Base-by-base conservation (phyloP, 1,140 invertebrate species). In the Pogonomyrmex californicus region DNA sequence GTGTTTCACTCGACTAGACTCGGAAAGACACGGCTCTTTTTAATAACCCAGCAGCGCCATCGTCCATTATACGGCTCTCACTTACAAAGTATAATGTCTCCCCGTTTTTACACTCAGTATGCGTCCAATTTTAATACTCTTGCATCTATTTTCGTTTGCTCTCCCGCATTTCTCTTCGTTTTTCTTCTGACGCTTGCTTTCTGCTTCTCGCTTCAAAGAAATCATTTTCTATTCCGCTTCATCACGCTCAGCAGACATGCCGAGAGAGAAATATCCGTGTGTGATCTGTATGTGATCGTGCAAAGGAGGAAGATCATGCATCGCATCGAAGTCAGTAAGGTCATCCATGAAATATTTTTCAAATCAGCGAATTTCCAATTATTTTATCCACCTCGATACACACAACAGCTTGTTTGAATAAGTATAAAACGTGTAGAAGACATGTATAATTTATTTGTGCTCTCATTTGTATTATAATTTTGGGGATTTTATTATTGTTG, bases 51-150 rank as follows among this genome's bases (percentile, higher is more conserved):
- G 49, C 86, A 86, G 71, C 86, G 65, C 81, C 75, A 77, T 87
- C 87, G 87, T 90, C 85, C 60, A 85, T 87, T 87, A 87, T 87
- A 87, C 79, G 36, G 85, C 88, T 88, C 86, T 91, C 86, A 87
- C 89, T 89, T 91, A 88, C 81, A 88, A 91, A 91, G 88, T 90
- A 88, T 91, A 88, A 91, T 90, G 78, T 81, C 75, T 86, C 76
- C 78, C 85, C 89, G 77, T 91, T 91, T 91, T 91, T 89, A 79
- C 82, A 70, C 88, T 82, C 68, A 86, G 82, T 91, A 87, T 86
- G 88, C 89, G 76, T 54, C 86, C 77, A 86, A 91, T 91, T 91
- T 91, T 87, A 91, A 91, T 91, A 91, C 86, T 77, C 86, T 85
- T 78, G 65, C 77, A 68, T 73, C 82, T 86, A 56, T 60, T 88